Base-by-base conservation (phyloP, 2,888 invertebrate genomes). In the Lagria hirta region DNA sequence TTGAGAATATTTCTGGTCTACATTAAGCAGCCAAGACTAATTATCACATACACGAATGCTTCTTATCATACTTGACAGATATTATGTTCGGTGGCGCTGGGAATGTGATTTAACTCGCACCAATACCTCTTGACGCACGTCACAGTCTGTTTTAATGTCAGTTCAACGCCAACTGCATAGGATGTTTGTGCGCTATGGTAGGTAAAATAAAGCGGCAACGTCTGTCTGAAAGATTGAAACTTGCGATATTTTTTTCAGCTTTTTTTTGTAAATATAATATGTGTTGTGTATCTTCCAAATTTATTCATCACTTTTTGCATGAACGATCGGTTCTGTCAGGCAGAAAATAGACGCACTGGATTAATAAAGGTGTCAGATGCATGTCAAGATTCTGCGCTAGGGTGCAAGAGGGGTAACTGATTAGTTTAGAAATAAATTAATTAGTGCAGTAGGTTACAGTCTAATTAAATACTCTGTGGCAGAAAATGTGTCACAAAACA, bases 1-100 rank as follows among this genome's bases (percentile, higher is more conserved):
- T 48, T 43, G 46, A 43, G 48, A 38, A 29, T 18, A 51, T 49
- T 55, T 49, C 57, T 64, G 66, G 58, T 56, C 66, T 50, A 53
- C 64, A 62, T 30, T 30, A 40, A 51, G 51, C 65, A 66, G 64
- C 65, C 64, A 66, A 61, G 66, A 67, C 68, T 69, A 69, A 71
- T 71, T 70, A 70, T 69, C 66, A 66, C 70, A 69, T 69, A 70
- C 69, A 67, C 61, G 67, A 68, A 67, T 69, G 68, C 69, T 66
- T 62, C 68, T 69, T 68, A 71, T 69, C 68, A 69, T 64, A 68
- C 64, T 68, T 70, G 70, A 70, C 70, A 69, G 68, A 68, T 70
- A 69, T 68, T 70, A 66, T 68, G 61, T 59, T 58, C 57, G 55
- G 52, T 54, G 59, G 35, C 41, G 55, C 37, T 58, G 34, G 60